These are phyloP conservation scores for Zosterops lateralis DNA, from an alignment of 2,113 vertebrate species.

Conservation along the genomic window DNA sequence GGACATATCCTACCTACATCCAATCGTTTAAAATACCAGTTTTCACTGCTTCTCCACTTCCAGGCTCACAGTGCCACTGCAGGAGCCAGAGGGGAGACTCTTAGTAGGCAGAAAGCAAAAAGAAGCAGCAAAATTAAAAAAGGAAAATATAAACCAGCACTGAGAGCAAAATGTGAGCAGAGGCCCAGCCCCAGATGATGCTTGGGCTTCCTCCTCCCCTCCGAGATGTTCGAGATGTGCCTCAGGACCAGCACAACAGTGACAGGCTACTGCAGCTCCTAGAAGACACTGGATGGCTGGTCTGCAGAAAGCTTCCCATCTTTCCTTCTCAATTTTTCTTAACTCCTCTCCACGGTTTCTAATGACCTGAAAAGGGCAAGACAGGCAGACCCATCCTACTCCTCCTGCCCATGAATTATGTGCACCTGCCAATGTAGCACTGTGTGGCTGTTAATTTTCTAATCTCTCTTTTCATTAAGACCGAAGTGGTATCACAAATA, in stretches of 20 bases:
- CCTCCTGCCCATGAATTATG: neutral
- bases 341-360: neutral
- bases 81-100: neutral
- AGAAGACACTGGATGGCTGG: neutral
- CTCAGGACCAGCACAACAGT: neutral
- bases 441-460: neutral
- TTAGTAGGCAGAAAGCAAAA: neutral
- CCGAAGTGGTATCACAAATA: neutral
- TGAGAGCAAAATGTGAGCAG: neutral
- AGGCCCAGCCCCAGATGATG: neutral
- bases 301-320: neutral
- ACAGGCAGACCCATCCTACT: neutral
- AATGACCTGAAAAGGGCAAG: neutral
- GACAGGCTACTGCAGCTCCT: neutral
- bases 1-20: neutral
- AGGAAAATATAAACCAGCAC: neutral
- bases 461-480: neutral
- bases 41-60: neutral
- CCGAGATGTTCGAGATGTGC: rapidly evolving
- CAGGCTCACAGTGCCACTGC: neutral
- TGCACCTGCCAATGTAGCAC: neutral
- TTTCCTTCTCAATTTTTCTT: neutral
- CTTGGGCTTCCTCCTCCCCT: neutral
- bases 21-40: neutral
- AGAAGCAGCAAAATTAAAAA: neutral